Conservation (phyloP, 2,113 vertebrate genomes). For the Lampris megalopsis region DNA sequence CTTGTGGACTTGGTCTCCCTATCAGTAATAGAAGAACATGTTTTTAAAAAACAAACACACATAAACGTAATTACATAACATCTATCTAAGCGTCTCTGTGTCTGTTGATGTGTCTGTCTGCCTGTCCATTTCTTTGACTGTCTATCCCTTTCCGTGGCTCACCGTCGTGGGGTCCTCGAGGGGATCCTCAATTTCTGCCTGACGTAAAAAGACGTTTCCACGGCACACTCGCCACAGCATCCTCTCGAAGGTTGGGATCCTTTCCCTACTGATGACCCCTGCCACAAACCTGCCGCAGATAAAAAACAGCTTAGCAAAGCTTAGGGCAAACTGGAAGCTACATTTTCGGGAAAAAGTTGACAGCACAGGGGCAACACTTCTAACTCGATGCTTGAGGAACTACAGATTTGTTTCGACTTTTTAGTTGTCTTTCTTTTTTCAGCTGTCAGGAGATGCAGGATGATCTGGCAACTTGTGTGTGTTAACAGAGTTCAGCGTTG, state of each 20-base stretch:
- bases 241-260: conserved; percentile 96
- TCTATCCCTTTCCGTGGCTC: conserved; percentile 45
- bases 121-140: not conserved
- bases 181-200: conserved; percentile 96
- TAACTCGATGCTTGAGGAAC: no score
- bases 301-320: not conserved
- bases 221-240: conserved; percentile 99
- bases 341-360: no score
- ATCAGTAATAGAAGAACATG: conserved; percentile 40
- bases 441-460: no score
- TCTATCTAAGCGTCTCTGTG: not conserved
- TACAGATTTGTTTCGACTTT: no score
- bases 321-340: no score
- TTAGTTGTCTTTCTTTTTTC: no score
- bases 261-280: conserved; percentile 95
- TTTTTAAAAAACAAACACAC: no score
- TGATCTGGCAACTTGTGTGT: no score
- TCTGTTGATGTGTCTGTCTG: not conserved
- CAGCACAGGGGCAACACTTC: no score
- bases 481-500: no score
- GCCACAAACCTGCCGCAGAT: conserved; percentile 89
- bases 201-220: conserved; percentile 96
- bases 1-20: conserved; percentile 98
- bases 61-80: no score
- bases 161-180: conserved; percentile 96